These are phyloP conservation scores for Crotalus tigris DNA, from an alignment of 2,113 vertebrate species.

Conservation along the genomic window DNA sequence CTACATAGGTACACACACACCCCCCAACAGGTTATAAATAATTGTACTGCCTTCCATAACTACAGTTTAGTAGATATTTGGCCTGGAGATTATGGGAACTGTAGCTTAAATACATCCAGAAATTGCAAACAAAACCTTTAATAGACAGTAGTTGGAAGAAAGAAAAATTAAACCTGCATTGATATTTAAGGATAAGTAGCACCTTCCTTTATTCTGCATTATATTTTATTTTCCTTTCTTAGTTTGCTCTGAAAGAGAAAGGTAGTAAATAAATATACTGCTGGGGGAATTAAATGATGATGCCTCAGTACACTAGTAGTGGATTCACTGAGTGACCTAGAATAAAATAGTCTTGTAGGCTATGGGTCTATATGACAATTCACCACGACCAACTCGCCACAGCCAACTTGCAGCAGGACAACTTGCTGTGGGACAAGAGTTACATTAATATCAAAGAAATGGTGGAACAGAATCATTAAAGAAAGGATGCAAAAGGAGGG, in stretches of 20 bases:
- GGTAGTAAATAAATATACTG: not conserved
- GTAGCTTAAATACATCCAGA: not conserved
- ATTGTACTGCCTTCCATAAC: not conserved
- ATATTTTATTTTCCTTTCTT: not conserved
- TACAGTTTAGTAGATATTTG: not conserved
- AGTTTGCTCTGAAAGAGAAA: not conserved
- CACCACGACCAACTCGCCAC: too few relatives aligned
- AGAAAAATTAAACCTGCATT: not conserved
- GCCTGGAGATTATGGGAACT: not conserved
- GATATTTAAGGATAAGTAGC: not conserved
- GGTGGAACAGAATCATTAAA: too few relatives aligned
- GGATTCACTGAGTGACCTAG: not conserved
- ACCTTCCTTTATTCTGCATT: not conserved
- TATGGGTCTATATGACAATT: too few relatives aligned
- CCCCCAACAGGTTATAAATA: not conserved
- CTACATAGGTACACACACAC: not conserved
- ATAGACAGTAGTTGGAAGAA: not conserved
- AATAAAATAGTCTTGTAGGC: too few relatives aligned
- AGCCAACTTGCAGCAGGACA: too few relatives aligned
- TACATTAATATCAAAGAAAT: too few relatives aligned
- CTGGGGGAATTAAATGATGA: not conserved
- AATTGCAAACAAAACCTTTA: not conserved
- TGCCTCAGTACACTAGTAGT: not conserved
- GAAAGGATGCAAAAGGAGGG: too few relatives aligned
- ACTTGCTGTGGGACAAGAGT: too few relatives aligned